Percentiles rank a stretch among this genome's conserved stretches.
Evolutionary conservation across 2,797 vertebrate species (phyloP).

Genomic region (Brachymystax lenok): DNA sequence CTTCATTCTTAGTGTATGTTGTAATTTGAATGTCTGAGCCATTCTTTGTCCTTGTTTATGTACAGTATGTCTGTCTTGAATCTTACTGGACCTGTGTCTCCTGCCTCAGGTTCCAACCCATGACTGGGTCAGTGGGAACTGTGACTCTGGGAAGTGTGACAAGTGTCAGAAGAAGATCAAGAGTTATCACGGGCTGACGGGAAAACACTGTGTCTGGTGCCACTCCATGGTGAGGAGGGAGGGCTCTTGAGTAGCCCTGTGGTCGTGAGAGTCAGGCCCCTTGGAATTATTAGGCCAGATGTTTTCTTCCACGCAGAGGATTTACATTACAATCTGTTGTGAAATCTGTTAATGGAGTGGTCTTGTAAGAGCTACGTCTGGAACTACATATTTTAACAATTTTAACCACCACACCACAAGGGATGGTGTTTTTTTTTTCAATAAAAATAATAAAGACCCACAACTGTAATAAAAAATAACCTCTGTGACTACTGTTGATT

Average conservation of each 20-base stretch:
- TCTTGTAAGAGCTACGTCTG: background rate
- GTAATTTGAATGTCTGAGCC: background rate
- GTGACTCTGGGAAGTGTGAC: slow-evolving; percentile 84
- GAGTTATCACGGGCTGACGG: slow-evolving; percentile 85
- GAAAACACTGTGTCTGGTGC: slow-evolving; percentile 92
- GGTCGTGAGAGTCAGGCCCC: background rate
- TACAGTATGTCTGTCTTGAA: background rate
- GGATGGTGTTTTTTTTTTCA: too few species aligned
- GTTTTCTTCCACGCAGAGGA: background rate
- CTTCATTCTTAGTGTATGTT: background rate
- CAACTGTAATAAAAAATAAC: too few species aligned
- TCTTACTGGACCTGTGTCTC: background rate
- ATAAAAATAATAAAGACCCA: too few species aligned
- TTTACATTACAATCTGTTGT: background rate
- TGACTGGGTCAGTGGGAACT: slow-evolving; percentile 90
- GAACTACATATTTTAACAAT: too few species aligned
- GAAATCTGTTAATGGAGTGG: background rate
- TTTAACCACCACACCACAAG: too few species aligned
- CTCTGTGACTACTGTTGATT: too few species aligned
- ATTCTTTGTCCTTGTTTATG: background rate
- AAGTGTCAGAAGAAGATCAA: slow-evolving; percentile 92
- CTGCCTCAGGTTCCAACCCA: slow-evolving; percentile 80
- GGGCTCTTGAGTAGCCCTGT: background rate
- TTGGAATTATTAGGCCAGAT: background rate
- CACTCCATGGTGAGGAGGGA: slow-evolving; percentile 82